Conservation (phyloP, 2,797 vertebrate species). For the Anisognathus igniventris region DNA sequence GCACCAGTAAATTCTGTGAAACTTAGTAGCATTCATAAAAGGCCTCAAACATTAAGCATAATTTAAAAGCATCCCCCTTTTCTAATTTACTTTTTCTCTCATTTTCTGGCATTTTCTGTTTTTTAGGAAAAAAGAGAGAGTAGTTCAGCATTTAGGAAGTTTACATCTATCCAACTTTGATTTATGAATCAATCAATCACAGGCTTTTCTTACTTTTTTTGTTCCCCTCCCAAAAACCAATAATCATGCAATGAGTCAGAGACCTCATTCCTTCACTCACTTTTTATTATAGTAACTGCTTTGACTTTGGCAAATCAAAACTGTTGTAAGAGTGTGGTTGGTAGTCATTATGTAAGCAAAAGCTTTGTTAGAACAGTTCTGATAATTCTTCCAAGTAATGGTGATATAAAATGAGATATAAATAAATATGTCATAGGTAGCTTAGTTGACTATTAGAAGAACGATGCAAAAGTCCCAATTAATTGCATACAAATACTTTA, state of each 20-base stretch:
- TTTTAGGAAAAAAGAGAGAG: not conserved
- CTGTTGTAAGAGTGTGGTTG: not conserved
- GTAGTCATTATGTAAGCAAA: not conserved
- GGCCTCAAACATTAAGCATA: not conserved
- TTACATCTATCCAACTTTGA: not conserved
- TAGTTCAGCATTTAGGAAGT: not conserved
- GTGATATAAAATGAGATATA: not conserved
- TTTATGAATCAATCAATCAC: not conserved
- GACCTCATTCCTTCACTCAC: not conserved
- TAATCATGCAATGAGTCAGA: not conserved
- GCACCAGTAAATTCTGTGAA: not conserved
- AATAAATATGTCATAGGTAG: not conserved
- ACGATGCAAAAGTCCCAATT: not conserved
- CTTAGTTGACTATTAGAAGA: not conserved
- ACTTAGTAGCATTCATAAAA: not conserved
- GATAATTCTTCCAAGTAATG: not conserved
- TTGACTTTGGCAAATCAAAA: not conserved
- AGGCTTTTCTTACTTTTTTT: not conserved
- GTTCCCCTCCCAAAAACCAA: not conserved
- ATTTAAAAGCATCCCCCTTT: not conserved
- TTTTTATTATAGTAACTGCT: not conserved
- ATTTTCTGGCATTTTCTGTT: not conserved
- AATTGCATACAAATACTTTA: not conserved
- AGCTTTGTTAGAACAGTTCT: not conserved
- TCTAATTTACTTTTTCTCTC: not conserved